Base-by-base conservation (phyloP, 2,797 vertebrate genomes). In the Acanthornis magna region DNA sequence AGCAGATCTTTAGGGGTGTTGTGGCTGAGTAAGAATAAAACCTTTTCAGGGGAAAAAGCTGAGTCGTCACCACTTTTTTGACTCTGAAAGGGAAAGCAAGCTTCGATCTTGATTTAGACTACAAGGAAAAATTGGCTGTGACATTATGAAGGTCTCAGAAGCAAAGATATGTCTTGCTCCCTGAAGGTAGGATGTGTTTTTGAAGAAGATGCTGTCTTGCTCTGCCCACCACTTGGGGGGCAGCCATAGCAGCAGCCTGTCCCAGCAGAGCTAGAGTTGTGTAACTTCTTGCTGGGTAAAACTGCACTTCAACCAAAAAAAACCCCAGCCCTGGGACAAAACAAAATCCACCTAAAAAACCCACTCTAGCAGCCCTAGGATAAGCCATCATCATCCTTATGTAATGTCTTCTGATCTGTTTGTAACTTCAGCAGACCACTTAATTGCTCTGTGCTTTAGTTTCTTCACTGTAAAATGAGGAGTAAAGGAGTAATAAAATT, bases 401-500 rank as follows among this genome's bases (percentile, higher is more conserved):
- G 63, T 78, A 32, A 47, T 73, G n/a, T 45, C 48, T 88, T 76
- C 57, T 38, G 14, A 55, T 70, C 22, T 57, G 47, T 83, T 80
- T 73, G n/a, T 79, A 78, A 42, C 70, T 84, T 20, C 29, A 45
- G 43, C 58, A 81, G 14, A n/a, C 47, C 17, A 16, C 51, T 84
- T 75, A 73, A 55, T n/a, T 71, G 66, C 4, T 58, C 43, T 70
- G 26, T 72, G 57, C 66, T 88, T 83, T 71, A 53, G 67, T 76
- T 72, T 87, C 66, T 51, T 85, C 62, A 16, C 66, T 91, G 74
- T 75, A 88, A 96, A 85, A 95, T 70, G 65, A 76, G 68, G 10
- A 93, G 21, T 67, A 61, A 75, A 91, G 72, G 34, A 88, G 32
- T 85, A 91, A 88, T 86, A 63, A 93, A 72, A 0, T 81, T 90